A percentile compares a stretch with the other conserved stretches of the same genome.
These are phyloP conservation scores for Mesitornis unicolor DNA, from an alignment of 2,113 vertebrate genomes.

Conservation along the genomic window DNA sequence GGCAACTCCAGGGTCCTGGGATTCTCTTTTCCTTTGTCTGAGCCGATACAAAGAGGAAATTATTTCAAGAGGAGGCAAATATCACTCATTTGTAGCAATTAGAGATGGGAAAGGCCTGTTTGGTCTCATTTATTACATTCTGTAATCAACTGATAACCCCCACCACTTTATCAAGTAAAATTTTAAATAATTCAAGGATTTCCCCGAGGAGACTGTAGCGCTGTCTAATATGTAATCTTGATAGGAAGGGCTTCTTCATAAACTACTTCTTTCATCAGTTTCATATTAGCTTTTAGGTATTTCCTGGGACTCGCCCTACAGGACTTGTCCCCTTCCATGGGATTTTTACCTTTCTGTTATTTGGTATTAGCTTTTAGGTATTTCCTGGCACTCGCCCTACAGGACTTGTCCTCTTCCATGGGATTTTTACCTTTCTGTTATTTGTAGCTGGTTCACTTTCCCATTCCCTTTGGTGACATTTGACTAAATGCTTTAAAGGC, in stretches of 20 bases:
- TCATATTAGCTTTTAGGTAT: background rate
- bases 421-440: background rate
- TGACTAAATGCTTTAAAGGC: background rate
- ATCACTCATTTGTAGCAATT: slow-evolving; percentile 43
- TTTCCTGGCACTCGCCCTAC: background rate
- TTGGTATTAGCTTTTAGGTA: background rate
- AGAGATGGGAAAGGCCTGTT: background rate
- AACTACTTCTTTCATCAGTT: background rate
- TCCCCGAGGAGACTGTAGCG: background rate
- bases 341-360: background rate
- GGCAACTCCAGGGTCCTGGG: background rate
- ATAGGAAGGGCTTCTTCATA: background rate
- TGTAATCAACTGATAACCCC: background rate
- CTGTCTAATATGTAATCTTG: background rate
- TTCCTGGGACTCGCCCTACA: background rate
- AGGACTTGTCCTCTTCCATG: background rate
- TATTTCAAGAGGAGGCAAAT: slow-evolving; percentile 5
- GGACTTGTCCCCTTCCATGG: background rate
- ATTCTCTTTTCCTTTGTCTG: slow-evolving; percentile 15
- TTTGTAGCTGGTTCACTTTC: background rate
- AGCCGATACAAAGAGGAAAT: slow-evolving; percentile 34
- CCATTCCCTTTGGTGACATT: background rate
- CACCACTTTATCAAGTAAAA: background rate
- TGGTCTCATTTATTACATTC: background rate
- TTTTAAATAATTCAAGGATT: slow-evolving; percentile 15